Evolutionary conservation across 2,113 vertebrate genomes (phyloP).

Genomic region (Reinhardtius hippoglossoides): DNA sequence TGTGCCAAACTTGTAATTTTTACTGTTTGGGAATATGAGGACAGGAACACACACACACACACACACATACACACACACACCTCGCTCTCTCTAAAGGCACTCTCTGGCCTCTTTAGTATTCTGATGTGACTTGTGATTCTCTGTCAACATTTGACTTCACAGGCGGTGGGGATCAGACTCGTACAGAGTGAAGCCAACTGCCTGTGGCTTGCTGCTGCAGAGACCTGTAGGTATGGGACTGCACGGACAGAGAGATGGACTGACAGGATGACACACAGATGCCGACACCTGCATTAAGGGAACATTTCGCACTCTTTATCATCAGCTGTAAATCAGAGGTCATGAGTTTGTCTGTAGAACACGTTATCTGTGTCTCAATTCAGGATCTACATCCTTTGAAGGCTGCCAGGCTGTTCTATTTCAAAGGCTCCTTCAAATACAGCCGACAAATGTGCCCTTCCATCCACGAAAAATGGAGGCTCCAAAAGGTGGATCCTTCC

Average conservation of each 20-base stretch:
- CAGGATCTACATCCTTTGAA: too few species aligned
- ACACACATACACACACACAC: background rate
- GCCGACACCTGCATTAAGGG: too few species aligned
- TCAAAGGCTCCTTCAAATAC: too few species aligned
- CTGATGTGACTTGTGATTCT: slow-evolving; percentile 64
- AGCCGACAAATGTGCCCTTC: too few species aligned
- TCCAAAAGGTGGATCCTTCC: too few species aligned
- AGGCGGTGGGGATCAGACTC: slow-evolving; percentile 58
- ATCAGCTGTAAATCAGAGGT: background rate
- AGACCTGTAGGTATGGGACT: too few species aligned
- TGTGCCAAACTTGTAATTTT: background rate
- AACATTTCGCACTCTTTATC: slow-evolving; percentile 6
- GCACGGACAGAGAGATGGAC: slow-evolving; percentile 16
- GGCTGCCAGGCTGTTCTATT: too few species aligned
- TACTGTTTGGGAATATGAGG: too few species aligned
- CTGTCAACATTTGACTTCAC: slow-evolving; percentile 74
- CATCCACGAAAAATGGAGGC: too few species aligned
- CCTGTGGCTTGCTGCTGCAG: slow-evolving; percentile 37
- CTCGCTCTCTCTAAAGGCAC: slow-evolving; percentile 31
- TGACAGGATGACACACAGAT: slow-evolving; percentile 26
- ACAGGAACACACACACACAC: too few species aligned
- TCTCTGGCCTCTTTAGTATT: slow-evolving; percentile 68
- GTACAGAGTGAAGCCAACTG: slow-evolving; percentile 53
- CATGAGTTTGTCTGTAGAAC: too few species aligned
- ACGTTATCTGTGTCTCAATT: too few species aligned